Base-by-base conservation (phyloP, 2,797 vertebrate genomes). In the Salmo trutta region DNA sequence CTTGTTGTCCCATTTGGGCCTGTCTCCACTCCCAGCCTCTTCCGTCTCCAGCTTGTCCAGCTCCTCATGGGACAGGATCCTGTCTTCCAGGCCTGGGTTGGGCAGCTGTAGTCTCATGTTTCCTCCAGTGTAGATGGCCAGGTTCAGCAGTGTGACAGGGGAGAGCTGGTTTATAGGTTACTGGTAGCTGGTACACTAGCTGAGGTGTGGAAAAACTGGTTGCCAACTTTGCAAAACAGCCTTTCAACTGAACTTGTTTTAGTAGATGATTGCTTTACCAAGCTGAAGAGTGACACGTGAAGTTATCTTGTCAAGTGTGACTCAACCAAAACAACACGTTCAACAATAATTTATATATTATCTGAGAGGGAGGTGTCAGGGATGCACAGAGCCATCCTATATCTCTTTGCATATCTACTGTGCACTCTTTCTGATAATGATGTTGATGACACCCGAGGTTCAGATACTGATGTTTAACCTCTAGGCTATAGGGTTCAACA, bases 1-100 rank as follows among this genome's bases (percentile, higher is more conserved):
- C 80, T 95, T 96, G 83, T 94, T 97, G 89, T 94, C 94, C 96
- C 96, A 97, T 74, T 89, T 90, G 16, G 95, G 95, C 54, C 96
- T 89, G 66, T 85, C 90, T 47, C 17, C 56, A 3, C 19, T 59
- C 0, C 84, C 88, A 10, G 77, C 84, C 33, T 96, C 96, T 81
- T 97, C 73, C 31, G 36, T 1, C 7, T 77, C 27, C 54, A 52
- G 5, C 80, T 74, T 10, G 1, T 70, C 33, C 31, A 71, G 62
- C 59, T 85, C 64, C 24, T 66, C 27, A 66, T 66, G 27, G 64
- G 64, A 66, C 64, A 66, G 64, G 24, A 66, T 66, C 24, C 64
- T 66, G 27, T 27, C 64, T 16, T 66, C 64, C 64, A 66, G 64
- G 64, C 64, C 27, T 27, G 8, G 64, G 15, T 16, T 66, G 21